A percentile compares a stretch with the other conserved stretches of the same genome.
Evolutionary conservation across 2,113 vertebrate genomes (phyloP).

Genomic region (Taurulus bubalis): DNA sequence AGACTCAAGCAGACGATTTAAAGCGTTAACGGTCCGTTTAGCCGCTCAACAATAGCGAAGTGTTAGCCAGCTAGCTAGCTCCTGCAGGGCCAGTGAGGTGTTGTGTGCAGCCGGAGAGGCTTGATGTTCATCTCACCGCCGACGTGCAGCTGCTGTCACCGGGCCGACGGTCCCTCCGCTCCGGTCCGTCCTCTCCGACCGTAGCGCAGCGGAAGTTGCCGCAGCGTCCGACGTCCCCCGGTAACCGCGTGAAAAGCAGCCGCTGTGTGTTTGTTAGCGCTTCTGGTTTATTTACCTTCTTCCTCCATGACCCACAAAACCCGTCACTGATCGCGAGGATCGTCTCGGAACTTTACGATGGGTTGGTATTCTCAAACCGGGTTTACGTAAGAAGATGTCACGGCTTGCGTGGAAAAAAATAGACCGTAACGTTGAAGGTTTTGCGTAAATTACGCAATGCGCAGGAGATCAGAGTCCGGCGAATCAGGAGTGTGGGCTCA

Average conservation of each 20-base stretch:
- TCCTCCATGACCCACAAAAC: slow-evolving; percentile 78
- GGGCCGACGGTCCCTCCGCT: slow-evolving; percentile 45
- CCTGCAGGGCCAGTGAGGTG: slow-evolving; percentile 32
- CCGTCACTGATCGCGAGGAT: slow-evolving; percentile 37
- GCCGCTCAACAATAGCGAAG: not conserved
- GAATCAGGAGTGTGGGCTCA: not conserved
- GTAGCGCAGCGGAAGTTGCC: not conserved
- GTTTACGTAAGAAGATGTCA: slow-evolving; percentile 46
- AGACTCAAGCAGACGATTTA: not conserved
- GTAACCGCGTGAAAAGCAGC: slow-evolving; percentile 12
- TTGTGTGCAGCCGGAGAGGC: slow-evolving; percentile 23
- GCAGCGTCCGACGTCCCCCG: slow-evolving; percentile 3
- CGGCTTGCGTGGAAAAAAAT: not conserved
- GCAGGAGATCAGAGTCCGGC: slow-evolving; percentile 23
- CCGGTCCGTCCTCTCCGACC: slow-evolving; percentile 18
- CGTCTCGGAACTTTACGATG: not conserved
- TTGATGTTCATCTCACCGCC: slow-evolving; percentile 72
- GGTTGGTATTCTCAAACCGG: slow-evolving; percentile 66
- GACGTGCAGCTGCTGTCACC: slow-evolving; percentile 59
- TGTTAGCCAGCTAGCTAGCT: slow-evolving; percentile 57
- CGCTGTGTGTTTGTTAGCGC: slow-evolving; percentile 11
- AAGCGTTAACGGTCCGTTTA: not conserved
- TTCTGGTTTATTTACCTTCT: slow-evolving; percentile 76
- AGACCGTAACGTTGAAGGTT: not conserved
- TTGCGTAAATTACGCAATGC: not conserved